phyloP scores from a whole-genome alignment of 1,140 invertebrate species.

The Atta cephalotes region DNA sequence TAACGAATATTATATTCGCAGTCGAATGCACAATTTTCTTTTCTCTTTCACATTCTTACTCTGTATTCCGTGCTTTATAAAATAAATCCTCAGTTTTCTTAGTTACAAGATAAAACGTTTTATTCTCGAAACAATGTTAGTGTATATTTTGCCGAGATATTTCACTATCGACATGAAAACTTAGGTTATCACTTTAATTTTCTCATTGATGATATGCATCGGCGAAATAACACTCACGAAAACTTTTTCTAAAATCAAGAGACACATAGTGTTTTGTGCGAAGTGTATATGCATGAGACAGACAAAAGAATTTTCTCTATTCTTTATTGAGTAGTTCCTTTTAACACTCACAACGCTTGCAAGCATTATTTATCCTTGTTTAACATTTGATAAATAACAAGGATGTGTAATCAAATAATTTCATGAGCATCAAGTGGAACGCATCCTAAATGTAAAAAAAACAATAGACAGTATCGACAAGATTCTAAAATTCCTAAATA shows the following conservation, averaged over 20 bases:
- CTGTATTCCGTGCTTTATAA: slow-evolving; percentile 34
- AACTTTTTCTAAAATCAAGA: neutral
- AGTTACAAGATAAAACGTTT: slow-evolving; percentile 12
- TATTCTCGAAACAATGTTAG: slow-evolving; percentile 4
- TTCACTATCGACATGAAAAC: neutral
- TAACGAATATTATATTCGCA: slow-evolving; percentile 51
- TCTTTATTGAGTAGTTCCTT: no score
- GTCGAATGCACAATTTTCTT: slow-evolving; percentile 35
- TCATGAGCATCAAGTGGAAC: no score
- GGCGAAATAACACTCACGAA: neutral
- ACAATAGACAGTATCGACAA: no score
- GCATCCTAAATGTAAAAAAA: no score
- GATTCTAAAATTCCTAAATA: no score
- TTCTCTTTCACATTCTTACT: slow-evolving; percentile 3
- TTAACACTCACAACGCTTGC: no score
- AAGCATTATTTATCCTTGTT: no score
- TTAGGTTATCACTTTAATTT: slow-evolving; percentile 16
- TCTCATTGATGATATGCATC: neutral
- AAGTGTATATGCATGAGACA: no score
- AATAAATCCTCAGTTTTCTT: slow-evolving; percentile 27
- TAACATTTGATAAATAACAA: no score
- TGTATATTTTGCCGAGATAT: slow-evolving; percentile 14
- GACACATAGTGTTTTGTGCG: no score
- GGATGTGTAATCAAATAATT: no score
- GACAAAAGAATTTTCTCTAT: no score